Base-by-base conservation (phyloP, 2,888 invertebrate species). In the Xestia sexstrigata region DNA sequence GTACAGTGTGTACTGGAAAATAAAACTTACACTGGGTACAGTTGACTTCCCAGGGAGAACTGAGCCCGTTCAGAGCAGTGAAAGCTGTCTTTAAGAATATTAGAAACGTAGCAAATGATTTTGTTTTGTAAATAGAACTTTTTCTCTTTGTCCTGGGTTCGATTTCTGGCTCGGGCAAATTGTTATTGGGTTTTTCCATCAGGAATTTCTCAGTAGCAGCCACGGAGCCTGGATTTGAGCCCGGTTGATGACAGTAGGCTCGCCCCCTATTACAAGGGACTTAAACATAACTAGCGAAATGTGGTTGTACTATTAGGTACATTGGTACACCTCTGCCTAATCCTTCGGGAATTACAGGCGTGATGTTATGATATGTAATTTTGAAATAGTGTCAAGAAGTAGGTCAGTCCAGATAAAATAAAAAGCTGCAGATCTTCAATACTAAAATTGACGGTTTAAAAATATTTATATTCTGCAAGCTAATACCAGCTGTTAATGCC, bases 51-150 rank as follows among this genome's bases (percentile, higher is more conserved):
- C 47, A 39, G 69, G 55, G 42, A 20, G n/a, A 65, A 74, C 52
- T 71, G n/a, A 13, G 13, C 3, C 6, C 20, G 17, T 68, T 74
- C 62, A 45, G 47, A 68, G 70, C 62, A 49, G 23, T 47, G 35
- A 47, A 70, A 52, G 52, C 65, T n/a, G 66, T 73, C 55, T 70
- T 67, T 74, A n/a, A 63, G 39, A 82, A 77, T 77, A 60, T 60
- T 52, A 71, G 70, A 72, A 60, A 30, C 9, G 17, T n/a, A 30
- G 45, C 60, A n/a, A 63, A 60, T 65, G 30, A 47, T n/a, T 60
- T 82, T 72, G 70, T 70, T 60, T n/a, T 49, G 47, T 49, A 58
- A 17, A 63, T 26, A 66, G 5, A 58, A 49, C 49, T 3, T 60
- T 70, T 30, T 60, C 0, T 3, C 30, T 60, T 30, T 30, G 35